Percentiles rank a stretch among this genome's conserved stretches.
These are phyloP conservation scores for Apotomis betuletana DNA, from an alignment of 2,888 invertebrate species.

Conservation along the genomic window DNA sequence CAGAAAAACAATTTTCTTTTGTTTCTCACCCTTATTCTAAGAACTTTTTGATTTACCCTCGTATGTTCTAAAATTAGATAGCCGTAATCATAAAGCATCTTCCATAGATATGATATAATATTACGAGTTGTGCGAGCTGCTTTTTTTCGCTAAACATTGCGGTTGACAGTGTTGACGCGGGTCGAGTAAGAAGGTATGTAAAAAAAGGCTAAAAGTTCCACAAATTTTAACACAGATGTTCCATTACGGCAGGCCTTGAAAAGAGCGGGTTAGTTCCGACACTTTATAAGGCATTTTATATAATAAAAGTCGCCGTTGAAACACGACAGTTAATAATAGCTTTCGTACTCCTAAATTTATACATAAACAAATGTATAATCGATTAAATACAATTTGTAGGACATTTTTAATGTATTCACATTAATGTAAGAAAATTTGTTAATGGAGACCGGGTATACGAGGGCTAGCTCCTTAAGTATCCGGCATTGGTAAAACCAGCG, in stretches of 20 bases:
- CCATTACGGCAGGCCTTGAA: constrained; percentile 33
- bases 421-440: too few species aligned
- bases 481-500: too few species aligned
- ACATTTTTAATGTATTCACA: too few species aligned
- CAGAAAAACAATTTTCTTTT: too few species aligned
- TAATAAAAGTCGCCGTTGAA: not conserved
- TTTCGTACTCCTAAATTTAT: too few species aligned
- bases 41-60: too few species aligned
- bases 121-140: not conserved
- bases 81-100: constrained; percentile 12
- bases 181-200: constrained; percentile 37
- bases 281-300: not conserved
- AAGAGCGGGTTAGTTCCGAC: constrained; percentile 5
- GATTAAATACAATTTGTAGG: too few species aligned
- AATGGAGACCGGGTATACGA: too few species aligned
- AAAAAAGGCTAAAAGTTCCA: constrained; percentile 32
- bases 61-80: not conserved
- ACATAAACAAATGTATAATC: too few species aligned
- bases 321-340: not conserved
- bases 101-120: not conserved
- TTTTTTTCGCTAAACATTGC: constrained; percentile 34
- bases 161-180: constrained; percentile 41
- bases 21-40: too few species aligned
- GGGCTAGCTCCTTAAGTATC: too few species aligned
- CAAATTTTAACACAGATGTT: constrained; percentile 42